phyloP scores from a whole-genome alignment of 2,888 invertebrate species.

The Agrilus mali region DNA sequence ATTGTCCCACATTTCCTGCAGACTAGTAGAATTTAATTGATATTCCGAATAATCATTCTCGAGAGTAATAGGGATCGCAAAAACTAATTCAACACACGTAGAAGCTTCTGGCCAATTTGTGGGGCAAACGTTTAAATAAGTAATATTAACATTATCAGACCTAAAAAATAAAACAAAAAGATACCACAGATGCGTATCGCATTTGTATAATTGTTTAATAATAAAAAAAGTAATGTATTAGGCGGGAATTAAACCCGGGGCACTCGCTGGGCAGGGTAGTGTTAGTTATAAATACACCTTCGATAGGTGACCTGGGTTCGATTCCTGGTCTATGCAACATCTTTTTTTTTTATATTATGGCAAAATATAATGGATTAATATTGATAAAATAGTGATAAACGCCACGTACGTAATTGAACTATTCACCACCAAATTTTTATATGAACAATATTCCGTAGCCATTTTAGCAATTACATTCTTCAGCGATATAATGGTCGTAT shows the following conservation, averaged over 20 bases:
- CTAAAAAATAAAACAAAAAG: constrained; percentile 4
- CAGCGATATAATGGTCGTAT: constrained; percentile 3
- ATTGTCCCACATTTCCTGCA: constrained; percentile 15
- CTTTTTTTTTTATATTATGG: too few relatives aligned
- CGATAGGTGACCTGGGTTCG: too few relatives aligned
- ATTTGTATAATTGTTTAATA: too few relatives aligned
- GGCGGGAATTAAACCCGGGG: too few relatives aligned
- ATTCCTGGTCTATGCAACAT: too few relatives aligned
- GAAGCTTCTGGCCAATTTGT: constrained; percentile 13
- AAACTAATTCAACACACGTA: constrained; percentile 9
- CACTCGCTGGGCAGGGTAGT: too few relatives aligned
- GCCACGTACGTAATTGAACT: constrained; percentile 11
- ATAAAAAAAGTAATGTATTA: too few relatives aligned
- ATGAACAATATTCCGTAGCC: constrained; percentile 11
- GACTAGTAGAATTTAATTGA: constrained; percentile 10
- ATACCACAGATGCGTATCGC: too few relatives aligned
- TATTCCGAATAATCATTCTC: constrained; percentile 8
- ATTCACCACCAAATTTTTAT: constrained; percentile 4
- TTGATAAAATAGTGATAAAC: background rate
- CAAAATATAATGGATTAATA: background rate
- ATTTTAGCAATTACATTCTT: constrained; percentile 9
- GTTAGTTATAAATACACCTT: too few relatives aligned
- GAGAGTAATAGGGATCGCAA: constrained; percentile 12
- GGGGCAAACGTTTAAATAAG: constrained; percentile 9
- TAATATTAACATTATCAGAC: constrained; percentile 10